A percentile compares a stretch with the other conserved stretches of the same genome.
Evolutionary conservation across 2,888 invertebrate species (phyloP).

Genomic region (Xylota sylvarum): DNA sequence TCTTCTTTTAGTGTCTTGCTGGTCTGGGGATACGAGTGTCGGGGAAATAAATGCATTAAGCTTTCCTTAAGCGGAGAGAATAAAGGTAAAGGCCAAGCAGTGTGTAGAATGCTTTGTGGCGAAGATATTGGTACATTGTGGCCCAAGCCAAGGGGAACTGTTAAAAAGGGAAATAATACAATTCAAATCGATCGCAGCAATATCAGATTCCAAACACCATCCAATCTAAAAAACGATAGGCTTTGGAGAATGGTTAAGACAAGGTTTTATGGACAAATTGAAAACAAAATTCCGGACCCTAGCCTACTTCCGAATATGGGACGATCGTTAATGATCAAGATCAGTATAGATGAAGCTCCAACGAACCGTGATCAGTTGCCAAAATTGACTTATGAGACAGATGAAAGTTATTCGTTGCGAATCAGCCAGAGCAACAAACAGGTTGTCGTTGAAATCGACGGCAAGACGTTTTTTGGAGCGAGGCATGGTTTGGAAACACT

Average conservation of each 20-base stretch:
- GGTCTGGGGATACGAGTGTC: constrained; percentile 83
- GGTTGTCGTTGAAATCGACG: constrained; percentile 84
- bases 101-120: constrained; percentile 84
- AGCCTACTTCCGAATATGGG: constrained; percentile 80
- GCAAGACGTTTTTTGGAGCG: constrained; percentile 86
- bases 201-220: constrained; percentile 79
- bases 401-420: constrained; percentile 85
- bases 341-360: constrained; percentile 79
- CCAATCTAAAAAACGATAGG: constrained; percentile 61
- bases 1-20: constrained; percentile 2
- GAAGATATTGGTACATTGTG: constrained; percentile 83
- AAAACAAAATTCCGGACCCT: constrained; percentile 76
- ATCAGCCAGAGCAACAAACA: constrained; percentile 82
- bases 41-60: constrained; percentile 81
- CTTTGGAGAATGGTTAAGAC: constrained; percentile 80
- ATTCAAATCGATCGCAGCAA: constrained; percentile 81
- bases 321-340: constrained; percentile 81
- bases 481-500: constrained; percentile 87
- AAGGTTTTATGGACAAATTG: constrained; percentile 79
- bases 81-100: constrained; percentile 83
- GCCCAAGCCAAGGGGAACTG: constrained; percentile 83
- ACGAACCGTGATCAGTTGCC: constrained; percentile 16
- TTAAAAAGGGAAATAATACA: constrained; percentile 82
- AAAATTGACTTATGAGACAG: constrained; percentile 84
- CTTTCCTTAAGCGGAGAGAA: constrained; percentile 81